Evolutionary conservation across 2,888 invertebrate species (phyloP), one percentile per base, ranked within the genome.

Genomic region (Palloptera scutellata): DNA sequence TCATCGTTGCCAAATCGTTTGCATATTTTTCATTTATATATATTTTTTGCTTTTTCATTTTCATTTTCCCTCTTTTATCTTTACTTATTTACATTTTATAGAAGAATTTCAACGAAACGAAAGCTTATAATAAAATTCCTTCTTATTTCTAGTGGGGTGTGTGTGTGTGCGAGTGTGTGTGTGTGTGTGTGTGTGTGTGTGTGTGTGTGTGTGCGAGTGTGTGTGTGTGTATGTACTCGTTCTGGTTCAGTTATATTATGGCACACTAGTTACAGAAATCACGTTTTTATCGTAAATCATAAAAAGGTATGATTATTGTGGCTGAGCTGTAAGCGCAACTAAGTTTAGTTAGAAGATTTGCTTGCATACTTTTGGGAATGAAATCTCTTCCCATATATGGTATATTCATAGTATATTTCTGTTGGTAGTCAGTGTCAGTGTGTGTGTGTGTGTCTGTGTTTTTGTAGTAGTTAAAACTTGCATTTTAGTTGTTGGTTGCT

Each of bases 231-330:
- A 6, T 43, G 11, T 66, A 2, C 13, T 55, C 30, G 5, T 8
- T 1, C 30, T 52, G n/a, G 43, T 57, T 19, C 19, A 41, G 17
- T 53, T 57, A 30, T 30, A 30, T 30, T 30, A 30, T 30, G 30
- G 30, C 40, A 40, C 58, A 61, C 54, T 52, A 68, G 17, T 67
- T 70, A 70, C 64, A 66, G 65, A 74, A 74, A 75, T 76, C 76
- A 75, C 76, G 76, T 76, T 74, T 48, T 71, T 70, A 72, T 72
- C 72, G 71, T 75, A 74, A 75, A 75, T 75, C 73, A 74, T 70
- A 70, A 74, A 68, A 69, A 68, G 68, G 64, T 72, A 68, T 67
- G 68, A 71, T 68, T 71, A 55, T 65, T 59, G 48, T 15, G 48
- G 9, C 12, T 15, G 15, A 15, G 48, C 48, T 15, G 48, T 48